phyloP scores from a whole-genome alignment of 2,888 invertebrate genomes.

The Clitarchus hookeri region DNA sequence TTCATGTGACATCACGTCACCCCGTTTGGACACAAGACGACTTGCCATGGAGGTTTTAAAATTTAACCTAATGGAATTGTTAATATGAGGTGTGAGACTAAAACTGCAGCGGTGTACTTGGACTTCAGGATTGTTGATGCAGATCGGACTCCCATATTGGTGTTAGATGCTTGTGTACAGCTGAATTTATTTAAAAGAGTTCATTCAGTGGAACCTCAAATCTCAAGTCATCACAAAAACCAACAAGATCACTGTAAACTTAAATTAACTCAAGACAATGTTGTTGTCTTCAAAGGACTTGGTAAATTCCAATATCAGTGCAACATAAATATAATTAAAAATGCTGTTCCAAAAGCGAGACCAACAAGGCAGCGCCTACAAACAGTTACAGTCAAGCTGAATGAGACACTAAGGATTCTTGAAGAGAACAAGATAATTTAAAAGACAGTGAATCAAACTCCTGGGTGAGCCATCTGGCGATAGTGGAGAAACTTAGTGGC shows the following conservation, averaged over 20 bases:
- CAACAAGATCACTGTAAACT: neutral
- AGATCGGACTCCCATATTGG: slow-evolving; percentile 3
- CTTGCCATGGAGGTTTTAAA: slow-evolving; percentile 15
- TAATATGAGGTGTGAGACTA: neutral
- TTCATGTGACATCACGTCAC: no score
- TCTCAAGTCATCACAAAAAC: neutral
- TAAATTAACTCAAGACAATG: neutral
- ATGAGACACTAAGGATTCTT: neutral
- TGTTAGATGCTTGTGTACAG: slow-evolving; percentile 18
- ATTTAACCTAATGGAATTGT: neutral
- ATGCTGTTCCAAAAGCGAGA: neutral
- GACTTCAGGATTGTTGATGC: slow-evolving; percentile 18
- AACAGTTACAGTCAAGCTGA: neutral
- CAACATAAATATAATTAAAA: neutral
- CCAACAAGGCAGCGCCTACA: neutral
- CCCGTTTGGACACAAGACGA: no score
- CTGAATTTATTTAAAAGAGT: neutral
- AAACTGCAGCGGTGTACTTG: neutral
- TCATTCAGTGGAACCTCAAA: neutral
- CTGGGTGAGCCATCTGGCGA: no score
- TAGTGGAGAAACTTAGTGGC: slow-evolving; percentile 46
- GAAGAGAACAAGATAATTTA: neutral
- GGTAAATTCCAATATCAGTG: neutral
- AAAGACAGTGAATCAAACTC: no score
- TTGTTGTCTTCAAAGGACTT: neutral